Evolutionary conservation across 2,797 vertebrate genomes (phyloP).

Genomic region (Peromyscus attwateri): DNA sequence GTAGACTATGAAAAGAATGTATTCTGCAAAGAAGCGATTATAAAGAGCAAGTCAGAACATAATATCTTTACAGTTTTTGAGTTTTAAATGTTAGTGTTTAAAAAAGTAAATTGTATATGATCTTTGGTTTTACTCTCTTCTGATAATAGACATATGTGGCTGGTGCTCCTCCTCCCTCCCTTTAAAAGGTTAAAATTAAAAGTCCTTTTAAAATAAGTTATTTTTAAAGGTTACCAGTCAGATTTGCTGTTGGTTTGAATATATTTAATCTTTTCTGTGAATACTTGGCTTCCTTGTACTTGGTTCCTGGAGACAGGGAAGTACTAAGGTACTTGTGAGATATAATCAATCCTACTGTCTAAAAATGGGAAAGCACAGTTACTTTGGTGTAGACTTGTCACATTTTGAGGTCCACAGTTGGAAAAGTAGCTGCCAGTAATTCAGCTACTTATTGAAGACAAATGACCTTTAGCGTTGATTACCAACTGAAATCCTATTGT

Average conservation of each 20-base stretch:
- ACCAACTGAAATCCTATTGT: background rate
- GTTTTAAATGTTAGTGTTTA: background rate
- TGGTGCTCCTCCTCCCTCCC: background rate
- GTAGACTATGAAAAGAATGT: constrained; percentile 43
- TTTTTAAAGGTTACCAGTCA: constrained; percentile 38
- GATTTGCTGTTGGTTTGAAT: constrained; percentile 28
- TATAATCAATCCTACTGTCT: background rate
- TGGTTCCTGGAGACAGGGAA: constrained; percentile 39
- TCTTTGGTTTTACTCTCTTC: constrained; percentile 48
- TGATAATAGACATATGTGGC: background rate
- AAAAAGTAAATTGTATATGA: background rate
- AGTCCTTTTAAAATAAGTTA: constrained; percentile 41
- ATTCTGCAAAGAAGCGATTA: constrained; percentile 29
- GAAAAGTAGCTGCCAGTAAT: constrained; percentile 39
- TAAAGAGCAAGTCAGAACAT: constrained; percentile 48
- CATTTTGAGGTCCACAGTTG: background rate
- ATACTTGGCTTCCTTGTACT: background rate
- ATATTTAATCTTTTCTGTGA: constrained; percentile 52
- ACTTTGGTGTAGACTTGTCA: constrained; percentile 46
- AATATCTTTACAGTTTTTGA: background rate
- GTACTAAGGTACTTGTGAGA: background rate
- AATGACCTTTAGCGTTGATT: background rate
- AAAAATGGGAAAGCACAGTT: constrained; percentile 12
- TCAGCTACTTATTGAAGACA: constrained; percentile 11
- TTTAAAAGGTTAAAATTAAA: constrained; percentile 51